Evolutionary conservation across 1,140 invertebrate species (phyloP).

Genomic region (Sipha flava): DNA sequence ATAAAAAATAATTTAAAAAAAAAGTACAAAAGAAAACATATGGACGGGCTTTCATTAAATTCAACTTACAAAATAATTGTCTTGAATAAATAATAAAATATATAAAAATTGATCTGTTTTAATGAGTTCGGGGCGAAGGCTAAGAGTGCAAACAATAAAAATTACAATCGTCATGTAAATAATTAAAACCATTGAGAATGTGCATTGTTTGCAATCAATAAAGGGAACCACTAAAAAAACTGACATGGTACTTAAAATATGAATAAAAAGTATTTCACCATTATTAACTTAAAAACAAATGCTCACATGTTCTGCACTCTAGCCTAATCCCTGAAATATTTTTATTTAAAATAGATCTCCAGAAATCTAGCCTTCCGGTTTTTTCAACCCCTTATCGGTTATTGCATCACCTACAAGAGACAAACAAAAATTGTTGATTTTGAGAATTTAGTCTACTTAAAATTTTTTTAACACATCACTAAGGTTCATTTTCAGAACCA

Average conservation of each 20-base stretch:
- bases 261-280: background rate
- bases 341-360: conserved; percentile 25
- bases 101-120: conserved; percentile 14
- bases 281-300: conserved; percentile 17
- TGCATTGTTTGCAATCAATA: conserved; percentile 31
- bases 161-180: conserved; percentile 2
- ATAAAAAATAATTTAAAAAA: conserved; percentile 25
- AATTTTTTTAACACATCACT: conserved; percentile 2
- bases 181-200: background rate
- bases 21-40: conserved; percentile 31
- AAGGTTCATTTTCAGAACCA: background rate
- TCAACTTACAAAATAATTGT: conserved; percentile 32
- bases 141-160: conserved; percentile 32
- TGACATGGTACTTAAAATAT: conserved; percentile 30
- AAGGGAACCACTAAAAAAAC: conserved; percentile 15
- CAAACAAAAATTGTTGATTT: conserved; percentile 31
- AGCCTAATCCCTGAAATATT: conserved; percentile 29
- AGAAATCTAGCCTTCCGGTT: conserved; percentile 30
- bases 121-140: conserved; percentile 21
- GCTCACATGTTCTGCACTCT: conserved; percentile 33
- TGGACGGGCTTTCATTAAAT: conserved; percentile 21
- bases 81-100: conserved; percentile 26
- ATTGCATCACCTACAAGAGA: conserved; percentile 33
- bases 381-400: conserved; percentile 32
- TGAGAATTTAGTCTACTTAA: conserved; percentile 8